phyloP scores from a whole-genome alignment of 2,888 invertebrate genomes.

The Nomada ruficornis region DNA sequence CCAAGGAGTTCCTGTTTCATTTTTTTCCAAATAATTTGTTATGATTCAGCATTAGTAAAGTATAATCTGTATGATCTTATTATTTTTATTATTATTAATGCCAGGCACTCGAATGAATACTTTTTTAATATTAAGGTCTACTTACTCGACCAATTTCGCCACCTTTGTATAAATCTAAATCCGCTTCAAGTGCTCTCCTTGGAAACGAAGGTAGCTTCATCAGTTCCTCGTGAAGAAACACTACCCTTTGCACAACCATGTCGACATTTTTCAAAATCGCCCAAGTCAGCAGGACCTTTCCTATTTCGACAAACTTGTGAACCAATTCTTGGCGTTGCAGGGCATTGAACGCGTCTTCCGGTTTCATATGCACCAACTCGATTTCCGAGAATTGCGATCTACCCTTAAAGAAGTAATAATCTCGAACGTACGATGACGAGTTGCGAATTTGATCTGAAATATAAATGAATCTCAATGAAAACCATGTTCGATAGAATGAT shows the following conservation, averaged over 20 bases:
- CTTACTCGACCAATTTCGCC: constrained; percentile 94
- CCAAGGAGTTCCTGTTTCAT: constrained; percentile 91
- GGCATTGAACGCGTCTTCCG: constrained; percentile 95
- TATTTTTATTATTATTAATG: no score
- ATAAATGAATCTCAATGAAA: background rate
- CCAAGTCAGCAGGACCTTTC: constrained; percentile 96
- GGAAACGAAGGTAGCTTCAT: constrained; percentile 99
- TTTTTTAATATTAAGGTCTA: background rate
- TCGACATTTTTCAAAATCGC: constrained; percentile 96
- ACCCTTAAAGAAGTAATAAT: constrained; percentile 90
- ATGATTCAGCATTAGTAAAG: background rate
- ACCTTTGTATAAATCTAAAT: constrained; percentile 95
- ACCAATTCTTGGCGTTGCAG: constrained; percentile 95
- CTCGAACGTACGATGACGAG: constrained; percentile 97
- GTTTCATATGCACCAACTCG: constrained; percentile 96
- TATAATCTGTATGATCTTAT: background rate
- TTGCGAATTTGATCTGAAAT: constrained; percentile 96
- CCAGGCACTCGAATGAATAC: no score
- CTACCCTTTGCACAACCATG: constrained; percentile 98
- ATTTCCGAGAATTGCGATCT: constrained; percentile 99
- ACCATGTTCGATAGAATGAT: no score
- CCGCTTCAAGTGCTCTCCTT: constrained; percentile 98
- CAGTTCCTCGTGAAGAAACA: constrained; percentile 98
- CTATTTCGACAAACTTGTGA: constrained; percentile 98
- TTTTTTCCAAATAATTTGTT: background rate